These are phyloP conservation scores for Tetragnatha versicolor DNA, from an alignment of 1,140 invertebrate genomes.

Conservation along the genomic window DNA sequence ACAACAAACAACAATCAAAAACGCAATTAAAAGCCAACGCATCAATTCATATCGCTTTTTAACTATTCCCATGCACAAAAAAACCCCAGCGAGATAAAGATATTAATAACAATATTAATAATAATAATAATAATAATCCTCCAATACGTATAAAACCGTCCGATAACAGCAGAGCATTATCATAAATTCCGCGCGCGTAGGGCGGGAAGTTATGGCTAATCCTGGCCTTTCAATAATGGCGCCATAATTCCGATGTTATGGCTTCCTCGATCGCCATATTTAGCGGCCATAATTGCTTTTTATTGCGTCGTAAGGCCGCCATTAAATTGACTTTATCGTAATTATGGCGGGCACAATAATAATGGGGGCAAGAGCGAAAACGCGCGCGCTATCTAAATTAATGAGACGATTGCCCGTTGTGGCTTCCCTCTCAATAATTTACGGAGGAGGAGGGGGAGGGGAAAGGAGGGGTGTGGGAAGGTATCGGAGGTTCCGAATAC, in stretches of 20 bases:
- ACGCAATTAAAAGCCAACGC: too few relatives aligned
- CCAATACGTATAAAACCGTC: slow-evolving; percentile 29
- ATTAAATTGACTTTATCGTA: slow-evolving; percentile 55
- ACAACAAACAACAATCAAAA: too few relatives aligned
- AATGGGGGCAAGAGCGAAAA: slow-evolving; percentile 23
- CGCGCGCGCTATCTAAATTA: slow-evolving; percentile 50
- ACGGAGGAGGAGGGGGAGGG: too few relatives aligned
- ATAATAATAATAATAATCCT: too few relatives aligned
- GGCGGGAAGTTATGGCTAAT: slow-evolving; percentile 46
- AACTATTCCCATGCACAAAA: too few relatives aligned
- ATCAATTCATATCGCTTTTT: too few relatives aligned
- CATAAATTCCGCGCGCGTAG: slow-evolving; percentile 52
- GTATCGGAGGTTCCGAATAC: too few relatives aligned
- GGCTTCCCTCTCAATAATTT: slow-evolving; percentile 53
- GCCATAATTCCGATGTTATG: slow-evolving; percentile 53
- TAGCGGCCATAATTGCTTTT: slow-evolving; percentile 51
- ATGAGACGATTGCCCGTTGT: slow-evolving; percentile 46
- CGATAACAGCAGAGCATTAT: slow-evolving; percentile 52
- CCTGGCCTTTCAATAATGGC: slow-evolving; percentile 48
- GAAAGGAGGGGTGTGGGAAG: too few relatives aligned
- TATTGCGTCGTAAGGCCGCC: slow-evolving; percentile 51
- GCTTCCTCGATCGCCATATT: slow-evolving; percentile 41
- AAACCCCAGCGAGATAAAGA: too few relatives aligned
- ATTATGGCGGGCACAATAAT: slow-evolving; percentile 54
- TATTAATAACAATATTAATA: too few relatives aligned